A percentile compares a stretch with the other conserved stretches of the same genome.
Conservation (phyloP, 2,888 invertebrate genomes). For the Dimorphilus gyrociliatus region DNA sequence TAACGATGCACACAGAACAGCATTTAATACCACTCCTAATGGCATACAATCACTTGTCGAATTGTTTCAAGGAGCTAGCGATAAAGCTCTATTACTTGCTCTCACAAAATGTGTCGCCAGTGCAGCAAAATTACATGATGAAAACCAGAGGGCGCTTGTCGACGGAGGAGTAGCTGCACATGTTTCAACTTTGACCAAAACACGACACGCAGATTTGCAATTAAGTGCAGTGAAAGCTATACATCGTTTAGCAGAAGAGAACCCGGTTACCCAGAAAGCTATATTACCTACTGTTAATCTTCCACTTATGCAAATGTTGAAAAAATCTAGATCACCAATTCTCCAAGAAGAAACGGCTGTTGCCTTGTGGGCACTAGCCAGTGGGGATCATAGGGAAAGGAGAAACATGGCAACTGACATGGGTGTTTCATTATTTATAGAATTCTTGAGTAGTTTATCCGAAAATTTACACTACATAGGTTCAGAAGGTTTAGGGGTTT, state of each 20-base stretch:
- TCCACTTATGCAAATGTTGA: conserved; percentile 27
- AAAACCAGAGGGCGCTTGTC: conserved; percentile 25
- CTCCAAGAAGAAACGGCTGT: conserved; percentile 28
- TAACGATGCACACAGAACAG: conserved; percentile 14
- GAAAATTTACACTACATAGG: conserved; percentile 32
- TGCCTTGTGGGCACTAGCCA: conserved; percentile 33
- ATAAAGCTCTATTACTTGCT: conserved; percentile 20
- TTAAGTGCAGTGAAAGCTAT: conserved; percentile 29
- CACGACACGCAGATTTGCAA: conserved; percentile 24
- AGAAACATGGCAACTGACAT: conserved; percentile 28
- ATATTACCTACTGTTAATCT: conserved; percentile 22
- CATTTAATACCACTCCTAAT: conserved; percentile 16
- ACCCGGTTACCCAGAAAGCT: conserved; percentile 21
- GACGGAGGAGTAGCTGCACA: conserved; percentile 21
- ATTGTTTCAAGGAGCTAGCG: conserved; percentile 16
- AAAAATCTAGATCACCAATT: conserved; percentile 12
- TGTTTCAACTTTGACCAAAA: conserved; percentile 19
- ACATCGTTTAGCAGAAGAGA: conserved; percentile 22
- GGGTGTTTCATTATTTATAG: conserved; percentile 26
- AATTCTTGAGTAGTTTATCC: conserved; percentile 26
- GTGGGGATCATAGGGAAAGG: conserved; percentile 22
- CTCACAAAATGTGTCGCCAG: conserved; percentile 20
- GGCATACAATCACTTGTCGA: conserved; percentile 35
- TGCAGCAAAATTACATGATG: conserved; percentile 14
- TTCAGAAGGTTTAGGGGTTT: conserved; percentile 29